Conservation (phyloP, 2,888 invertebrate species). For the Lymantria monacha region DNA sequence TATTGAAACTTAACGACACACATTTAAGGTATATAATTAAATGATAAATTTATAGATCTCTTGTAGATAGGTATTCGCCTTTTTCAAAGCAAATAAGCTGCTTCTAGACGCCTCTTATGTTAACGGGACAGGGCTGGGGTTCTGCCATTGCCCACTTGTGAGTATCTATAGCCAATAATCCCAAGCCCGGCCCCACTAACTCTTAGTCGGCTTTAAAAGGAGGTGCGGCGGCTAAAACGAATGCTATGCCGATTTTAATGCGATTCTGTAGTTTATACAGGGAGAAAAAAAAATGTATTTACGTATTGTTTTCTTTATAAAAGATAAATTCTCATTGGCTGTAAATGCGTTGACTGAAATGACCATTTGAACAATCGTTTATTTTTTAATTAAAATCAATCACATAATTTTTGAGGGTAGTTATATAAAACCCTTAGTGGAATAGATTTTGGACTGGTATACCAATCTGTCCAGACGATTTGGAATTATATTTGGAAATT, state of each 20-base stretch:
- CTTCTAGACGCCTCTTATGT: constrained; percentile 16
- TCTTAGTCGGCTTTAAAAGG: constrained; percentile 6
- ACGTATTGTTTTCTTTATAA: constrained; percentile 5
- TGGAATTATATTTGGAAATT: too few species aligned
- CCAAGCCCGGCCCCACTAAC: background rate
- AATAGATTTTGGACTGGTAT: too few species aligned
- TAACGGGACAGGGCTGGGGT: background rate
- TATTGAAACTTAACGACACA: constrained; percentile 28
- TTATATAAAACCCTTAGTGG: too few species aligned
- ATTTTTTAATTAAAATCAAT: too few species aligned
- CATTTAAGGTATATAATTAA: constrained; percentile 27
- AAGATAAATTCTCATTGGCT: background rate
- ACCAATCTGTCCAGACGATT: too few species aligned
- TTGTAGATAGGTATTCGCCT: constrained; percentile 39
- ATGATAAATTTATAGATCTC: constrained; percentile 41
- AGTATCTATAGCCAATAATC: background rate
- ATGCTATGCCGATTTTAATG: constrained; percentile 18
- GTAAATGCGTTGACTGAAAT: background rate
- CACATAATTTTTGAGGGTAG: too few species aligned
- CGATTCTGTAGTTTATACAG: constrained; percentile 17
- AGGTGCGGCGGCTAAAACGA: constrained; percentile 6
- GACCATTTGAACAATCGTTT: too few species aligned
- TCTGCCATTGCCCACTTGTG: too few species aligned
- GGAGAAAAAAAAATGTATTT: constrained; percentile 14
- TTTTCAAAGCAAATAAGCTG: constrained; percentile 26